Conservation (phyloP, 1,140 invertebrate species). For the Leguminivora glycinivorella region DNA sequence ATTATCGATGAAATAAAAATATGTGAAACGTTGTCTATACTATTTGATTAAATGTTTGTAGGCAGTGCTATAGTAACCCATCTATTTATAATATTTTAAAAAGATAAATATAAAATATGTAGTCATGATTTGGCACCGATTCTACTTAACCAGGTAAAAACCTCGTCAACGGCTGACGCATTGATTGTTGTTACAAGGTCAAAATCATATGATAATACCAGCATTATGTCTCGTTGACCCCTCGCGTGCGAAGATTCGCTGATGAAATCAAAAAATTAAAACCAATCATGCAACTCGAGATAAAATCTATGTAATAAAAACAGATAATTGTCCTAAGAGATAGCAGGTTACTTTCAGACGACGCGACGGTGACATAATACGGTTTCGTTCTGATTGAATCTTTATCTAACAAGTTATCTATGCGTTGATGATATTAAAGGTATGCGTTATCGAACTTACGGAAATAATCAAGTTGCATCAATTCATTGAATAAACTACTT, state of each 20-base stretch:
- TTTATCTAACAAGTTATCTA: background rate
- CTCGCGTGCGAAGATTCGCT: slow-evolving; percentile 3
- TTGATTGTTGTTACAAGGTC: background rate
- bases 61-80: no score
- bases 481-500: background rate
- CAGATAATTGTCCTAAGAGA: slow-evolving; percentile 1
- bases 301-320: slow-evolving; percentile 1
- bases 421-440: background rate
- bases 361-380: slow-evolving; percentile 5
- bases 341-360: slow-evolving; percentile 1
- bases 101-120: no score
- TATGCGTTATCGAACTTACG: background rate
- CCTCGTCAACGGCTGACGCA: background rate
- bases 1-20: no score
- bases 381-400: slow-evolving; percentile 11
- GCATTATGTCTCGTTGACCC: background rate
- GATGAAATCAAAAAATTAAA: slow-evolving; percentile 16
- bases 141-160: background rate
- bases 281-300: slow-evolving; percentile 15
- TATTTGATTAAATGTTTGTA: no score
- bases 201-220: background rate
- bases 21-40: no score
- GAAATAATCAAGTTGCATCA: slow-evolving; percentile 1
- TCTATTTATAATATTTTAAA: no score
- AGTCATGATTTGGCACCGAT: no score